These are phyloP conservation scores for Bradysia coprophila DNA, from an alignment of 1,140 invertebrate genomes.

Conservation along the genomic window DNA sequence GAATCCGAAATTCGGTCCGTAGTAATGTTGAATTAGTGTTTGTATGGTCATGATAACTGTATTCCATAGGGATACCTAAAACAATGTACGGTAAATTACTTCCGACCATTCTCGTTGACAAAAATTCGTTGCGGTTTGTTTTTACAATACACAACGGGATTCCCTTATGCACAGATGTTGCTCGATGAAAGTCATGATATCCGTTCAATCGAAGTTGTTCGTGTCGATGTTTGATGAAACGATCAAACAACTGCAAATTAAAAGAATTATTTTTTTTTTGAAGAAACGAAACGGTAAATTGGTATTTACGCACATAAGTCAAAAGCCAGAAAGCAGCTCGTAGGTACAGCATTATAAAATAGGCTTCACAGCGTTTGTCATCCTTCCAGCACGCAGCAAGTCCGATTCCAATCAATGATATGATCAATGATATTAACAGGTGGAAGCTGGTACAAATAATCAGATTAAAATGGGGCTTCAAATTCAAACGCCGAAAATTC, in stretches of 20 bases:
- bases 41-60: constrained; percentile 33
- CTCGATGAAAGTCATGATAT: constrained; percentile 45
- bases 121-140: too few relatives aligned
- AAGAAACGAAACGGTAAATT: background rate
- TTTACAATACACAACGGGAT: constrained; percentile 39
- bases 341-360: constrained; percentile 43
- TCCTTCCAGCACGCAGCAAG: constrained; percentile 32
- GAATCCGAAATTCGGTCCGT: constrained; percentile 32
- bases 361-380: constrained; percentile 36
- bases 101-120: too few relatives aligned
- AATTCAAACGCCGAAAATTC: background rate
- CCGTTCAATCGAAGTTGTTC: constrained; percentile 35
- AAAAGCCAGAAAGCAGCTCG: constrained; percentile 40
- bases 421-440: constrained; percentile 27
- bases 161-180: constrained; percentile 33
- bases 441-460: constrained; percentile 17
- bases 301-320: constrained; percentile 27
- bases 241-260: constrained; percentile 29
- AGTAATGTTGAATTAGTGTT: constrained; percentile 39
- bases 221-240: constrained; percentile 33
- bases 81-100: too few relatives aligned
- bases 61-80: constrained; percentile 43
- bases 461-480: background rate
- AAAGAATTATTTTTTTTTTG: background rate
- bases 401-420: constrained; percentile 36